Conservation (phyloP, 2,113 vertebrate species). For the Galemys pyrenaicus region DNA sequence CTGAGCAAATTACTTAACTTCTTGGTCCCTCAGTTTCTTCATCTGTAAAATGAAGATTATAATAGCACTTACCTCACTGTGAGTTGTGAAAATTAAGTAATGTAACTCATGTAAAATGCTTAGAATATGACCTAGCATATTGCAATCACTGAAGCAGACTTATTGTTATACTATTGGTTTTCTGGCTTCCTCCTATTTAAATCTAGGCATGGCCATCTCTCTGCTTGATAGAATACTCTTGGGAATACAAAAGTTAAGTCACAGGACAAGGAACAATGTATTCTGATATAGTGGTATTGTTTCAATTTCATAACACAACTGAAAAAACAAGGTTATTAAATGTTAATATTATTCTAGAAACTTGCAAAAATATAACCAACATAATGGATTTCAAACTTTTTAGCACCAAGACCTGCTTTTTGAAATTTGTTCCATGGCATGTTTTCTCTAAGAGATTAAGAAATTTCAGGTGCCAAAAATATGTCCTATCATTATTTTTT, state of each 20-base stretch:
- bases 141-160: background rate
- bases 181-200: constrained; percentile 25
- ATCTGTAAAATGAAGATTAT: constrained; percentile 21
- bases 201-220: background rate
- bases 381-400: background rate
- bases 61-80: constrained; percentile 12
- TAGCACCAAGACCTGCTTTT: background rate
- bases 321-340: constrained; percentile 64
- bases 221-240: constrained; percentile 19
- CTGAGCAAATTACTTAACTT: constrained; percentile 26
- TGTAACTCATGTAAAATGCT: constrained; percentile 21
- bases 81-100: constrained; percentile 51
- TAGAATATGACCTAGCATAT: background rate
- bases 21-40: background rate
- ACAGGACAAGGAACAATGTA: constrained; percentile 29
- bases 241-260: constrained; percentile 17
- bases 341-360: constrained; percentile 24
- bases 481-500: background rate
- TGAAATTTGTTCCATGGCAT: background rate
- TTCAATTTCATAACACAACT: constrained; percentile 70
- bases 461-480: background rate
- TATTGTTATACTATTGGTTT: background rate
- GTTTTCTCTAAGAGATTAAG: background rate
- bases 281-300: constrained; percentile 47
- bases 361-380: constrained; percentile 24